Conservation (phyloP, 2,113 vertebrate species). For the Motacilla tschutschensis region DNA sequence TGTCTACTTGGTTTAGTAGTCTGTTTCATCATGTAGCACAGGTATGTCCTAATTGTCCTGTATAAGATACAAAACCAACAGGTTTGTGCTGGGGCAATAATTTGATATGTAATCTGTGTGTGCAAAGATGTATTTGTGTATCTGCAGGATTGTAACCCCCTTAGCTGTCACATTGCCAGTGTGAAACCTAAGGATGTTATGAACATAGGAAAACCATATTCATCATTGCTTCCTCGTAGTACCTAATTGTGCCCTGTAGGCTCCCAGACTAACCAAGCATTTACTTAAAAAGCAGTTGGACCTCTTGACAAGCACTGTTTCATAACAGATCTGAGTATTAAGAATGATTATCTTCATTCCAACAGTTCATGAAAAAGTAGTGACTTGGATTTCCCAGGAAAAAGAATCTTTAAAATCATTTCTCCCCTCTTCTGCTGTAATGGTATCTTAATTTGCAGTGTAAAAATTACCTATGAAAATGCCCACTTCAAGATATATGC, state of each 20-base stretch:
- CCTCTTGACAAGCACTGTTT: neutral
- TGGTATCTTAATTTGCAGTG: neutral
- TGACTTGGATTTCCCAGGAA: neutral
- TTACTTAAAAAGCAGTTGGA: neutral
- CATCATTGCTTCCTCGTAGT: neutral
- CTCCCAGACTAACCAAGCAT: slow-evolving; percentile 1
- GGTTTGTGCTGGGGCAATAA: neutral
- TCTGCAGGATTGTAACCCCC: slow-evolving; percentile 8
- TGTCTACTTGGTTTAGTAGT: neutral
- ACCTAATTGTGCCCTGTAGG: slow-evolving; percentile 6
- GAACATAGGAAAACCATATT: slow-evolving; percentile 27
- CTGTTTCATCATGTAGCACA: neutral
- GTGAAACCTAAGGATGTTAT: slow-evolving; percentile 5
- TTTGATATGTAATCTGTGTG: neutral
- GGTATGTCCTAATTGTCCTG: slow-evolving; percentile 4
- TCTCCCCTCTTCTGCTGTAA: neutral
- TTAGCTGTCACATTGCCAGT: neutral
- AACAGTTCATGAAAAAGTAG: neutral
- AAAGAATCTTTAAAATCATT: neutral
- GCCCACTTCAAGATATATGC: neutral
- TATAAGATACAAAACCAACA: slow-evolving; percentile 1
- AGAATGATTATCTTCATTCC: neutral
- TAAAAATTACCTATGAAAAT: neutral
- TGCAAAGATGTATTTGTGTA: neutral
- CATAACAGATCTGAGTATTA: neutral